A percentile compares a stretch with the other conserved stretches of the same genome.
These are phyloP conservation scores for Alethe castanea DNA, from an alignment of 2,113 vertebrate genomes.

Conservation along the genomic window DNA sequence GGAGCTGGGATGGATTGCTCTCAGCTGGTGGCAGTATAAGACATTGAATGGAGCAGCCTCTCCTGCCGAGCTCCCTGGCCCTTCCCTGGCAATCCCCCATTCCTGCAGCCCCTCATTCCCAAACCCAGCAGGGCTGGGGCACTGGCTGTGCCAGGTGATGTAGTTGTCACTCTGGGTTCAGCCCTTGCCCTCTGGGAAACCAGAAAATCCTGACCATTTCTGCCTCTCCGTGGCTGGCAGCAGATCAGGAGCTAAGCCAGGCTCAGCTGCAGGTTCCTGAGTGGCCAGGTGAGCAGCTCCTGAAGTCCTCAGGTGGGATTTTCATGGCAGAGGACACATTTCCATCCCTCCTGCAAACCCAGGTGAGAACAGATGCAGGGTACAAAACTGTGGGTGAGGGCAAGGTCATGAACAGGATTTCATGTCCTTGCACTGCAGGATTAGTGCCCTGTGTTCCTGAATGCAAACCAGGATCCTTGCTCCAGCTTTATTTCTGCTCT, in stretches of 20 bases:
- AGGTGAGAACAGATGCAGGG: rapidly evolving
- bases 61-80: background rate
- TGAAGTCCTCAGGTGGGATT: rapidly evolving
- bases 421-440: background rate
- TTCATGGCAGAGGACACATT: rapidly evolving
- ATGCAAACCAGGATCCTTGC: background rate
- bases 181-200: rapidly evolving
- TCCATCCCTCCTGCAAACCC: background rate
- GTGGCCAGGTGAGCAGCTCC: rapidly evolving
- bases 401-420: background rate
- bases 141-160: rapidly evolving
- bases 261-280: rapidly evolving
- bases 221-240: rapidly evolving
- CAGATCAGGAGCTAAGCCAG: rapidly evolving
- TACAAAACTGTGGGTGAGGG: background rate
- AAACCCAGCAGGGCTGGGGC: rapidly evolving
- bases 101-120: background rate
- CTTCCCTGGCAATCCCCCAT: background rate
- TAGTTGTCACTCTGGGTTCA: background rate
- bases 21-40: constrained; percentile 42
- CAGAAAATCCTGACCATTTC: rapidly evolving
- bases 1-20: rapidly evolving
- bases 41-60: background rate
- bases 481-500: background rate
- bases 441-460: background rate